These are phyloP conservation scores for Ambastaia sidthimunki DNA, from an alignment of 2,797 vertebrate species.

Conservation along the genomic window DNA sequence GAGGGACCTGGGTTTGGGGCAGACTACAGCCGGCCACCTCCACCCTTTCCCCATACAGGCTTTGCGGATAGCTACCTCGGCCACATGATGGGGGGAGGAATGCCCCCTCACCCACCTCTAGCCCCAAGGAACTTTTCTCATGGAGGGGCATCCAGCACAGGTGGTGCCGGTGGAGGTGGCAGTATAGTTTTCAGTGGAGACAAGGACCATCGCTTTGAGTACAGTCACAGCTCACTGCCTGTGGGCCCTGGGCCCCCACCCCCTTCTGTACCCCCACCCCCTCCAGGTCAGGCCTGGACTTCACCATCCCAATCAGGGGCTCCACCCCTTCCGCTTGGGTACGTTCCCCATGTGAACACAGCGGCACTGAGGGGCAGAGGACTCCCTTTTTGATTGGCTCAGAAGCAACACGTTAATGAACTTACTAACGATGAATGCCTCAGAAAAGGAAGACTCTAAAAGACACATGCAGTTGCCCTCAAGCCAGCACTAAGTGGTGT, in stretches of 20 bases:
- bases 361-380: conserved; percentile 91
- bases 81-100: conserved; percentile 82
- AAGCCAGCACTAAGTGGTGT: conserved; percentile 73
- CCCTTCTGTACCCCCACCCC: conserved; percentile 77
- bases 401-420: neutral
- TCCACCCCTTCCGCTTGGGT: conserved; percentile 86
- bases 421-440: conserved; percentile 10
- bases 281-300: conserved; percentile 85
- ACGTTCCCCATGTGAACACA: conserved; percentile 88
- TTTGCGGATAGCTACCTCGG: conserved; percentile 85
- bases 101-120: conserved; percentile 71
- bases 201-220: conserved; percentile 97
- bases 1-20: conserved; percentile 69
- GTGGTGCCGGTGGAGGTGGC: conserved; percentile 63
- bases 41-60: conserved; percentile 82
- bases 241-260: conserved; percentile 75
- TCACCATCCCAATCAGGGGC: conserved; percentile 89
- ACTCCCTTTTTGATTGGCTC: conserved; percentile 86
- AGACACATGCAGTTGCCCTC: conserved; percentile 69
- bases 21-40: conserved; percentile 79
- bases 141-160: conserved; percentile 71
- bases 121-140: conserved; percentile 73
- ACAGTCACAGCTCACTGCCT: conserved; percentile 89
- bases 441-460: conserved; percentile 57
- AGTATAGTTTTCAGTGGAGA: conserved; percentile 94